Evolutionary conservation across 2,888 invertebrate species (phyloP).

Genomic region (Drosophila planitibia): DNA sequence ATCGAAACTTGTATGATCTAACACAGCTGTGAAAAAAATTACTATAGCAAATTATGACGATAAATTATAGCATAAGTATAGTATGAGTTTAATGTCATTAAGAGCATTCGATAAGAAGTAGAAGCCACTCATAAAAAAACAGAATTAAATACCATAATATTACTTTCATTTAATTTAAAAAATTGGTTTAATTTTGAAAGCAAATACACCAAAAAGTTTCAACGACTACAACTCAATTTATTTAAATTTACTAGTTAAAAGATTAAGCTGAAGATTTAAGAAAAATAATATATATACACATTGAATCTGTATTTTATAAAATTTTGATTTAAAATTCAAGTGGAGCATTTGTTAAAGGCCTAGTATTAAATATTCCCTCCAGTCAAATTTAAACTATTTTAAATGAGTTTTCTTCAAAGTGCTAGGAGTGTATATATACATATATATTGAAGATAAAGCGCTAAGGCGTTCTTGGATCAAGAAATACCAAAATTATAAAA

Average conservation of each 20-base stretch:
- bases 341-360: neutral
- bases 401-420: neutral
- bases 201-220: neutral
- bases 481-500: neutral
- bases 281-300: neutral
- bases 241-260: neutral
- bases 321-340: neutral
- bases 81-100: neutral
- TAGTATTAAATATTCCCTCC: neutral
- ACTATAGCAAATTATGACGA: too few species aligned
- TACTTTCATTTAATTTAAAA: neutral
- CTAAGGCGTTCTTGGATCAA: neutral
- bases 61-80: neutral
- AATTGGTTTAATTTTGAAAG: neutral
- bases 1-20: conserved; percentile 57
- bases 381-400: neutral
- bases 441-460: neutral
- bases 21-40: conserved; percentile 1
- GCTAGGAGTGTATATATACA: too few species aligned
- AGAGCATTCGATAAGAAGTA: neutral
- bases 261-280: neutral
- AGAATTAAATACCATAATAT: neutral
- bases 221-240: neutral
- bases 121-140: neutral
- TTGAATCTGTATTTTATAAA: neutral